These are phyloP conservation scores for Sericinus montela DNA, from an alignment of 2,888 invertebrate species.

Conservation along the genomic window DNA sequence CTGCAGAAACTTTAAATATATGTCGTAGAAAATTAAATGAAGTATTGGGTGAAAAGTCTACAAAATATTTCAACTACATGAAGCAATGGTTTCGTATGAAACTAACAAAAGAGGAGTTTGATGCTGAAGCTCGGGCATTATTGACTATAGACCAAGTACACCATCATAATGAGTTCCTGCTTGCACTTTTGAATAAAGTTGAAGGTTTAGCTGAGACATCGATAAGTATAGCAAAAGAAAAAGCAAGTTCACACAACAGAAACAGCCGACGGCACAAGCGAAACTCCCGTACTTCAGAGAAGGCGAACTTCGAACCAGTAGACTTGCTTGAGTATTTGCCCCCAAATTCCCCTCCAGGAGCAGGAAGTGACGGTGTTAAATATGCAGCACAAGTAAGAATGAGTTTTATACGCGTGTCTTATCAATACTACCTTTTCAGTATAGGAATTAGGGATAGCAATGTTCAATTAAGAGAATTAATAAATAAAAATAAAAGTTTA, in stretches of 20 bases:
- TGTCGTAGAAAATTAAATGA: conserved; percentile 81
- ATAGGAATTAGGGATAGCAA: no score
- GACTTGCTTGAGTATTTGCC: conserved; percentile 81
- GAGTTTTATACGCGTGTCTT: background rate
- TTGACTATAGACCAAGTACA: conserved; percentile 86
- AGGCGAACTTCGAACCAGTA: conserved; percentile 79
- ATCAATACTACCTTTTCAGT: no score
- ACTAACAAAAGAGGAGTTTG: conserved; percentile 91
- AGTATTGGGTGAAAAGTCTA: conserved; percentile 83
- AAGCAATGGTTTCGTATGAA: conserved; percentile 87
- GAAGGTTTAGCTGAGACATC: conserved; percentile 69
- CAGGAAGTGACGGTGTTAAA: conserved; percentile 71
- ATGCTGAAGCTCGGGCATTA: conserved; percentile 86
- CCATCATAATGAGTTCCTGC: conserved; percentile 90
- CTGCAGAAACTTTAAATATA: conserved; percentile 71
- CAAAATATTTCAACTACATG: conserved; percentile 85
- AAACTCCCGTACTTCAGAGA: conserved; percentile 77
- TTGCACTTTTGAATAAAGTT: conserved; percentile 89
- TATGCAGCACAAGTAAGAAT: conserved; percentile 64
- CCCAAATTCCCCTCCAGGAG: conserved; percentile 73
- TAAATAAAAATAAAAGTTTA: no score
- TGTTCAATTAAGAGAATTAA: no score
- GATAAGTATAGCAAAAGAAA: conserved; percentile 61
- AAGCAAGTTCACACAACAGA: conserved; percentile 58
- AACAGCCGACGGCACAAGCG: conserved; percentile 74